Evolutionary conservation across 2,797 vertebrate species (phyloP).

Genomic region (Melanotaenia pygmaea): DNA sequence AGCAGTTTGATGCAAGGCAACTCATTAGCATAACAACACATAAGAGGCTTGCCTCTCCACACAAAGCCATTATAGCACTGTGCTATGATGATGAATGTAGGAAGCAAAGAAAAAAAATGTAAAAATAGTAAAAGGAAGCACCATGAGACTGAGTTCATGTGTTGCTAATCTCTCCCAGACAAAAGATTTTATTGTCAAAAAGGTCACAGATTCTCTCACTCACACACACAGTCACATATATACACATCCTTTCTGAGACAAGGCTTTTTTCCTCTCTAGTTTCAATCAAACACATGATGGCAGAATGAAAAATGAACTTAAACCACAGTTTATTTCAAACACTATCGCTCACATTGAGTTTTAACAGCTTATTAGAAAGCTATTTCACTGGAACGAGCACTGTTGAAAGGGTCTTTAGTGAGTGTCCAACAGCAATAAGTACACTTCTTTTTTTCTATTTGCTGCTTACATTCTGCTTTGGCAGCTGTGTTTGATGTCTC

Average conservation of each 20-base stretch:
- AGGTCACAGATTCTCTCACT: slow-evolving; percentile 56
- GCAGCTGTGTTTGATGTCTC: slow-evolving; percentile 73
- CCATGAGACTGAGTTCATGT: slow-evolving; percentile 70
- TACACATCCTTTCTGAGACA: slow-evolving; percentile 23
- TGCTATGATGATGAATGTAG: slow-evolving; percentile 61
- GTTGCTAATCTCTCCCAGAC: slow-evolving; percentile 65
- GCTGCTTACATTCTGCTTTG: slow-evolving; percentile 32
- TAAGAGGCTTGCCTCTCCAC: slow-evolving; percentile 36
- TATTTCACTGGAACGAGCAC: slow-evolving; percentile 30
- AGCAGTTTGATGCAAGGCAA: slow-evolving; percentile 42
- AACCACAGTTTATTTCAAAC: slow-evolving; percentile 42
- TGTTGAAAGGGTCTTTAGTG: slow-evolving; percentile 59
- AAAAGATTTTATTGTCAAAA: slow-evolving; percentile 60
- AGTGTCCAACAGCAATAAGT: slow-evolving; percentile 60
- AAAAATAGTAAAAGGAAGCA: slow-evolving; percentile 43
- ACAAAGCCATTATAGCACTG: slow-evolving; percentile 47
- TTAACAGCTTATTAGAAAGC: slow-evolving; percentile 50
- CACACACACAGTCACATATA: slow-evolving; percentile 17
- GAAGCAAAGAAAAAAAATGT: slow-evolving; percentile 62
- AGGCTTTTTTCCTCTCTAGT: slow-evolving; percentile 1
- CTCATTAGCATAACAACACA: slow-evolving; percentile 64
- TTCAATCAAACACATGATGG: slow-evolving; percentile 19
- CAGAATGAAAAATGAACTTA: neutral
- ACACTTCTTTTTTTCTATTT: slow-evolving; percentile 29
- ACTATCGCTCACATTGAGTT: slow-evolving; percentile 18